Base-by-base conservation (phyloP, 2,797 vertebrate species). In the Acanthurus leucopareius region DNA sequence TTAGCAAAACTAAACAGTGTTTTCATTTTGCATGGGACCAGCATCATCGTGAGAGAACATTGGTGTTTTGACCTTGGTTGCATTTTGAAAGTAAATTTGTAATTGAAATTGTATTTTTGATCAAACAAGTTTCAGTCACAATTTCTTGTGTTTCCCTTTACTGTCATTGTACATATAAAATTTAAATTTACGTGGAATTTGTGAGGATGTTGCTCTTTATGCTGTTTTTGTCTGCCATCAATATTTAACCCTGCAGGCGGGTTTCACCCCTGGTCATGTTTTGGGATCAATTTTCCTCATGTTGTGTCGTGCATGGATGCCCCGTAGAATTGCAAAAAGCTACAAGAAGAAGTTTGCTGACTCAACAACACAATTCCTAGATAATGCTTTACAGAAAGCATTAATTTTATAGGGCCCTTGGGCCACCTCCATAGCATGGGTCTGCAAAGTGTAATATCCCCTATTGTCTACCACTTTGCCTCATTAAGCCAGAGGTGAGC, bases 401-500 rank as follows among this genome's bases (percentile, higher is more conserved):
- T 81, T 70, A 77, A 87, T 89, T 87, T 85, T 53, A 48, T 2
- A 10, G 16, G 40, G 20, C 80, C 65, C 35, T 4, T 58, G 73
- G 75, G 71, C 75, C 14, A 1, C 77, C 52, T 79, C 49, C 63
- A 75, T 76, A 88, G 75, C 72, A 44, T 62, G 20, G 35, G 7
- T 48, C 59, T 72, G 28, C 66, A 61, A 19, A 17, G 56, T 74
- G 73, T 52, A 58, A 53, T 57, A 67, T 80, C 28, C 47, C 65
- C 58, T 22, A 10, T 32, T 70, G 80, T 80, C 67, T 56, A 68
- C 47, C 58, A 28, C 49, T 68, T 52, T n/a, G 45, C 69, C 68
- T 58, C 75, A 76, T 79, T 72, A 80, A 85, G 49, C 44, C 82
- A 70, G 51, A 48, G 62, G 52, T 83, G 66, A 85, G 77, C 69